Evolutionary conservation across 2,113 vertebrate species (phyloP).

Genomic region (Xiphias gladius): DNA sequence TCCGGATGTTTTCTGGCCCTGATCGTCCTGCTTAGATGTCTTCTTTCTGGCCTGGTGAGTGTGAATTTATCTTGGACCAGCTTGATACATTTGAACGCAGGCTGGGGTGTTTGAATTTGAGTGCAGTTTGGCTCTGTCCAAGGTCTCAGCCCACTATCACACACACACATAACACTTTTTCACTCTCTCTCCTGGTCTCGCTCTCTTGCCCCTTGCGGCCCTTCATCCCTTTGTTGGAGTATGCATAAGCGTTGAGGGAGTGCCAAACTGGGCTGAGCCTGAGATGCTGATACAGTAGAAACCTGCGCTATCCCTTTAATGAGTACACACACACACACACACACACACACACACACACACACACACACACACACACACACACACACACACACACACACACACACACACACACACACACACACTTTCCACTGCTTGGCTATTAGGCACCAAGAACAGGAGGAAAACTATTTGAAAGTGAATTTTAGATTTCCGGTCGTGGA

Average conservation of each 20-base stretch:
- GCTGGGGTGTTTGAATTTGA: constrained; percentile 64
- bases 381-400: constrained; percentile 61
- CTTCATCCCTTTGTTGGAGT: constrained; percentile 66
- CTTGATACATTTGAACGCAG: constrained; percentile 59
- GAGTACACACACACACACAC: constrained; percentile 74
- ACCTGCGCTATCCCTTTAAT: constrained; percentile 81
- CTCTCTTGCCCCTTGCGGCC: constrained; percentile 39
- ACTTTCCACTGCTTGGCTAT: constrained; percentile 79
- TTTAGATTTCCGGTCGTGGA: constrained; percentile 86
- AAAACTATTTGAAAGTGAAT: constrained; percentile 90
- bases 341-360: constrained; percentile 38
- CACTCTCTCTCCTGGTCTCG: constrained; percentile 21
- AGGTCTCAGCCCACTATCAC: constrained; percentile 58
- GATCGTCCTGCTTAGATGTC: constrained; percentile 58
- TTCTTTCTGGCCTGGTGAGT: constrained; percentile 58
- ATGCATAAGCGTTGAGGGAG: constrained; percentile 70
- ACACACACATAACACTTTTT: constrained; percentile 8
- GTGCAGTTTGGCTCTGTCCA: constrained; percentile 58
- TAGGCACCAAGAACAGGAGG: constrained; percentile 80
- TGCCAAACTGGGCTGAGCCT: constrained; percentile 73
- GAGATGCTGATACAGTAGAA: constrained; percentile 85
- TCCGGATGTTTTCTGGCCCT: constrained; percentile 56
- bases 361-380: constrained; percentile 61
- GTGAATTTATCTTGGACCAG: constrained; percentile 68
- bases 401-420: constrained; percentile 61